Conservation (phyloP, 2,888 invertebrate genomes). For the Lithophane socia region DNA sequence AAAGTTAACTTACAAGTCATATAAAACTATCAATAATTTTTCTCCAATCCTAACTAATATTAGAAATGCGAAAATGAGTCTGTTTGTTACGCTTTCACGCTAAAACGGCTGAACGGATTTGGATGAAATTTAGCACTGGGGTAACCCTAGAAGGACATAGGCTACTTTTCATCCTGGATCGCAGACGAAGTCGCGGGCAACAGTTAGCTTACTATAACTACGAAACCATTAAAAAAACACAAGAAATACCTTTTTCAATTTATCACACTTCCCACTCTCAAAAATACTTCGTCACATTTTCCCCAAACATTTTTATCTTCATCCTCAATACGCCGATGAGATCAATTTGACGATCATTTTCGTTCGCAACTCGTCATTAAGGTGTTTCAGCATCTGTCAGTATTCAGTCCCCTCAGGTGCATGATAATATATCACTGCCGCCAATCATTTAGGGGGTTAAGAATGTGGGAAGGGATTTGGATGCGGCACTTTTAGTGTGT, state of each 20-base stretch:
- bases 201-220: no score
- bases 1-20: not conserved
- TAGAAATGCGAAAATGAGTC: no score
- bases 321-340: conserved; percentile 43
- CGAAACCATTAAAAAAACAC: not conserved
- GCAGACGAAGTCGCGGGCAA: no score
- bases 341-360: conserved; percentile 66
- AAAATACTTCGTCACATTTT: conserved; percentile 7
- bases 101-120: no score
- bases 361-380: conserved; percentile 64
- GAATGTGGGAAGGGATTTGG: not conserved
- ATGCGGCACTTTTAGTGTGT: conserved; percentile 9
- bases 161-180: no score
- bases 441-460: conserved; percentile 61
- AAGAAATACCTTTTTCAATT: not conserved
- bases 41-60: no score
- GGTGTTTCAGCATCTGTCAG: conserved; percentile 63
- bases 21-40: not conserved
- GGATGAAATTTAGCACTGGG: no score
- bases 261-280: not conserved
- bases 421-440: conserved; percentile 77
- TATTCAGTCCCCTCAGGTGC: conserved; percentile 57
- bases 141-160: no score
- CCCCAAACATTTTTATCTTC: conserved; percentile 34
- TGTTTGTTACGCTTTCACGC: no score